Evolutionary conservation across 2,113 vertebrate genomes (phyloP), one percentile per base, ranked within the genome.

Genomic region (Lycaon pictus): DNA sequence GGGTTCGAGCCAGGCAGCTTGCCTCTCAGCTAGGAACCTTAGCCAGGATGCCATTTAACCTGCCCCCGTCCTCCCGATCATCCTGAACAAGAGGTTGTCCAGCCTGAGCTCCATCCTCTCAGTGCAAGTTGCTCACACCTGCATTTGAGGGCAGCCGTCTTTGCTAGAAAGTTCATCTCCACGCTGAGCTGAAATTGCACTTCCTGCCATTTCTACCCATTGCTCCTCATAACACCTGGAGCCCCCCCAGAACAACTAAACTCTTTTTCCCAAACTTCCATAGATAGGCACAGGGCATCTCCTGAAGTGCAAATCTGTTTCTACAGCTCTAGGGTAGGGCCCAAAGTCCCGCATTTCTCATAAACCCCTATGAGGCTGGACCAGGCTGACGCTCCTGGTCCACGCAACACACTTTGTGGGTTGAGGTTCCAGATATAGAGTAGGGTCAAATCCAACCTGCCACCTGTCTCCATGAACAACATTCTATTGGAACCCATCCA

Each of bases 41-140:
- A 58, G 67, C 51, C 53, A 9, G 3, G 2, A 29, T 1, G 19
- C 69, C 65, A 0, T 43, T 11, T 22, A 11, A 11, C 32, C 83
- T 63, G 11, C 25, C 0, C 0, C 0, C 6, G 23, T 7, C 12
- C 37, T 69, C 16, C 0, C 16, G n/a, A 5, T 7, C 15, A 0
- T 27, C 51, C 62, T 32, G 11, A 43, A 20, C 65, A 15, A 56
- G 16, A 0, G 79, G 15, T 1, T 19, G 2, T 56, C 60, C 10
- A 5, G 19, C 22, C 20, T 43, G 43, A 4, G 11, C 43, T 56
- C 23, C 12, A 60, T 12, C 8, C 35, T 37, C 53, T 43, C n/a
- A 16, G 76, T 12, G 63, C 1, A 0, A 12, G 43, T 2, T 11
- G 2, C 37, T 62, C 62, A 22, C 35, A 1, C 2, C 22, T n/a